Evolutionary conservation across 2,113 vertebrate genomes (phyloP).

Genomic region (Gnathonemus echidnorhynchus): DNA sequence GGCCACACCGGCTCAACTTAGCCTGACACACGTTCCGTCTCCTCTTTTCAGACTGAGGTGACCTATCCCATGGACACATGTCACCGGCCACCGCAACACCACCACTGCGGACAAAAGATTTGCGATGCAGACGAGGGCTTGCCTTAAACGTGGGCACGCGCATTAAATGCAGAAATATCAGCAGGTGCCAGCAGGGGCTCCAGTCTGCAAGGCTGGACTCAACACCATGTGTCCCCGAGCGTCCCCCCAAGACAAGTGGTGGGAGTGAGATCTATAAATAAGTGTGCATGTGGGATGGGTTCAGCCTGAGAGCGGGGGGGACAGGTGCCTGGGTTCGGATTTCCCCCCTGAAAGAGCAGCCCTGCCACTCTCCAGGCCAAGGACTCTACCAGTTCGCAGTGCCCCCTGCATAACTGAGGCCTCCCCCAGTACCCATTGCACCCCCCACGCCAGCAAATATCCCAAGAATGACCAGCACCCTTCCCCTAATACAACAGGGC

Average conservation of each 20-base stretch:
- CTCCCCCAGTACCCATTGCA: background rate
- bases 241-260: background rate
- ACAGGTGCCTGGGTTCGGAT: constrained; percentile 78
- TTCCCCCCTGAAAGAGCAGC: constrained; percentile 71
- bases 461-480: background rate
- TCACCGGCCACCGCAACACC: background rate
- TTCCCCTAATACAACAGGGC: background rate
- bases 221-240: background rate
- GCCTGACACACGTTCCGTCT: background rate
- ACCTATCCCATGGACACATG: background rate
- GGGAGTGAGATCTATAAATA: constrained; percentile 70
- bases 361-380: constrained; percentile 53
- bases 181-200: background rate
- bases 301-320: constrained; percentile 53
- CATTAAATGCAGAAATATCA: background rate
- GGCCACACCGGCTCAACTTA: background rate
- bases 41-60: background rate
- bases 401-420: background rate
- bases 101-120: background rate
- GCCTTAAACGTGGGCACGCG: background rate
- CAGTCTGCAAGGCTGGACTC: background rate
- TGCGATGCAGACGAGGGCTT: background rate
- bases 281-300: constrained; percentile 48
- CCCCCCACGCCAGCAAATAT: background rate
- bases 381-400: constrained; percentile 23